Conservation (phyloP, 2,797 vertebrate genomes). For the Octomys mimax region DNA sequence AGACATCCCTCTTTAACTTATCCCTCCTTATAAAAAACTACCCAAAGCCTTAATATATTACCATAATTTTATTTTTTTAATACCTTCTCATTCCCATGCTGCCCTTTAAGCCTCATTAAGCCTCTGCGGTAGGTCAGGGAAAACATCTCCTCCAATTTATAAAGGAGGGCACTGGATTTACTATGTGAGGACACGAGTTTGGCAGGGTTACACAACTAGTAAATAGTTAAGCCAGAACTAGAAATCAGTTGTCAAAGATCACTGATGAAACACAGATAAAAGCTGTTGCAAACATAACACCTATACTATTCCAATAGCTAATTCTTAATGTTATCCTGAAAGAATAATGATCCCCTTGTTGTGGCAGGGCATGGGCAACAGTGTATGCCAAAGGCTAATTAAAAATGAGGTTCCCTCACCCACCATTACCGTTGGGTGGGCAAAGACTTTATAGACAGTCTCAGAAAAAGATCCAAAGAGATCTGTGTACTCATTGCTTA, state of each 20-base stretch:
- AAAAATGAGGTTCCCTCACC: constrained; percentile 68
- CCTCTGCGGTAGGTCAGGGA: constrained; percentile 5
- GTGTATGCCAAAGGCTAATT: constrained; percentile 74
- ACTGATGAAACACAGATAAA: constrained; percentile 51
- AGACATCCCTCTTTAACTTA: not conserved
- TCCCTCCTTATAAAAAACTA: not conserved
- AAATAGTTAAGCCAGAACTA: constrained; percentile 53
- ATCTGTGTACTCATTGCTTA: not conserved
- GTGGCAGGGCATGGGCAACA: constrained; percentile 61
- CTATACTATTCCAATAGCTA: constrained; percentile 67
- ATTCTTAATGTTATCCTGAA: constrained; percentile 74
- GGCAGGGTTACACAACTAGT: constrained; percentile 41
- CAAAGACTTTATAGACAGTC: constrained; percentile 47
- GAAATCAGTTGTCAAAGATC: not conserved
- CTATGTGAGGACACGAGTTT: not conserved
- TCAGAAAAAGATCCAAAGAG: constrained; percentile 39
- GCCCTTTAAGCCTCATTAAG: constrained; percentile 6
- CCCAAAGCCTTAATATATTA: not conserved
- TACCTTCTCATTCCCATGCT: constrained; percentile 13
- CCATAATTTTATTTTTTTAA: constrained; percentile 32
- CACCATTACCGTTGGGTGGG: constrained; percentile 69
- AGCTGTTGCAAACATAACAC: not conserved
- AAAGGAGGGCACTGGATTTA: constrained; percentile 46
- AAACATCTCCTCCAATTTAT: constrained; percentile 15
- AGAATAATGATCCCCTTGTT: constrained; percentile 80